Evolutionary conservation across 2,113 vertebrate genomes (phyloP).

Genomic region (Actinemys pallida): DNA sequence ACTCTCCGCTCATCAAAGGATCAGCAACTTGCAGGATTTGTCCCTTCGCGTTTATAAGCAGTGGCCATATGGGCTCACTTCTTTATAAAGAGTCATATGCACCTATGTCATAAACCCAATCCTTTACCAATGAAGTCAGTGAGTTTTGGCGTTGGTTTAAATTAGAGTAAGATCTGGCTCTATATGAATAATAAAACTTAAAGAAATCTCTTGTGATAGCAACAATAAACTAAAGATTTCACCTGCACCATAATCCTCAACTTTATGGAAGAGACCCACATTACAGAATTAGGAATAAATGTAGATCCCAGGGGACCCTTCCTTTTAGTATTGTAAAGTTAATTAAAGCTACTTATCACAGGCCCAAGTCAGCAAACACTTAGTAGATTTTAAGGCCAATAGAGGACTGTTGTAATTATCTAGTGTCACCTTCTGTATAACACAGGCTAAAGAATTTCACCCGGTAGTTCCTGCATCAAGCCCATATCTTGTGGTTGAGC

Average conservation of each 20-base stretch:
- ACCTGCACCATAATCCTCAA: background rate
- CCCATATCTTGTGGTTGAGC: background rate
- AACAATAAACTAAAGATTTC: background rate
- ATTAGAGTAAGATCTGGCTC: background rate
- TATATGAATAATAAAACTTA: background rate
- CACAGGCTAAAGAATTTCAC: fast-evolving
- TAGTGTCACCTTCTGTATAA: background rate
- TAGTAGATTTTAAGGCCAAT: background rate
- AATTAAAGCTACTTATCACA: slow-evolving; percentile 19
- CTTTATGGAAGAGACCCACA: background rate
- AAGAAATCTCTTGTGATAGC: background rate
- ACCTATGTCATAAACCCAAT: background rate
- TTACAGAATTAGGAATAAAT: background rate
- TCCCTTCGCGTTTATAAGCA: background rate
- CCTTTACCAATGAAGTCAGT: background rate
- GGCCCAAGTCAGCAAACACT: background rate
- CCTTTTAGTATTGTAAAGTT: background rate
- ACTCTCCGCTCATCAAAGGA: background rate
- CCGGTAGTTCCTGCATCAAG: background rate
- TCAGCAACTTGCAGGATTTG: background rate
- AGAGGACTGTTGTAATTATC: background rate
- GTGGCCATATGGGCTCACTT: background rate
- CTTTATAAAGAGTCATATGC: no score
- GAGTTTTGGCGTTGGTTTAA: no score
- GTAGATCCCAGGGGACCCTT: background rate